Conservation (phyloP, 2,113 vertebrate species). For the Brienomyrus longianalis region DNA sequence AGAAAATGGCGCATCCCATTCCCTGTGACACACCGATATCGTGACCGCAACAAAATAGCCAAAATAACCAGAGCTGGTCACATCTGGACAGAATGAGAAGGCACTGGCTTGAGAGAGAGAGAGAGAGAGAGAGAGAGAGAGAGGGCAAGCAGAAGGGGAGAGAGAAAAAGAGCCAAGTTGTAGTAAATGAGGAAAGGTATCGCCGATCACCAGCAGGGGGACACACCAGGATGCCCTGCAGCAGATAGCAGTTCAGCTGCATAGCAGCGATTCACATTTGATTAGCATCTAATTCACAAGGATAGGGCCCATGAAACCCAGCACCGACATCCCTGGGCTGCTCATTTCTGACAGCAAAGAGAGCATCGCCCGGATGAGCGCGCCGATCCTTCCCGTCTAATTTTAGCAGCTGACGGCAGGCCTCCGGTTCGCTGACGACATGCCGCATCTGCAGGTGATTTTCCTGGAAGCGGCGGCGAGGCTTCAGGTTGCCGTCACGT, state of each 20-base stretch:
- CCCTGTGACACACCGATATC: background rate
- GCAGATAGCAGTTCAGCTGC: background rate
- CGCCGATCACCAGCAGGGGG: background rate
- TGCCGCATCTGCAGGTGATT: background rate
- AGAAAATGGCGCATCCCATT: background rate
- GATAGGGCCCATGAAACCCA: background rate
- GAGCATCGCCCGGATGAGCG: background rate
- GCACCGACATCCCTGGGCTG: background rate
- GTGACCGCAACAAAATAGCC: background rate
- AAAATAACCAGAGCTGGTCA: background rate
- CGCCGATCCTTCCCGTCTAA: background rate
- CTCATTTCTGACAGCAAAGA: background rate
- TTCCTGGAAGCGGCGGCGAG: background rate
- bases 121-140: background rate
- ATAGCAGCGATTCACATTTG: background rate
- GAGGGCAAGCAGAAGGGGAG: background rate
- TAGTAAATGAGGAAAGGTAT: background rate
- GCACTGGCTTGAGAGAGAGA: background rate
- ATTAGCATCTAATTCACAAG: background rate
- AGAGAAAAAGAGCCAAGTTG: background rate
- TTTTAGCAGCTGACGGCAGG: background rate
- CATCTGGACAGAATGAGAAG: background rate
- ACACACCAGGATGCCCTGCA: background rate
- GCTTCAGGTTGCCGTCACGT: background rate
- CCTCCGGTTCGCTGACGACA: background rate